Conservation (phyloP, 2,113 vertebrate genomes). For the Cochlearius cochlearius region DNA sequence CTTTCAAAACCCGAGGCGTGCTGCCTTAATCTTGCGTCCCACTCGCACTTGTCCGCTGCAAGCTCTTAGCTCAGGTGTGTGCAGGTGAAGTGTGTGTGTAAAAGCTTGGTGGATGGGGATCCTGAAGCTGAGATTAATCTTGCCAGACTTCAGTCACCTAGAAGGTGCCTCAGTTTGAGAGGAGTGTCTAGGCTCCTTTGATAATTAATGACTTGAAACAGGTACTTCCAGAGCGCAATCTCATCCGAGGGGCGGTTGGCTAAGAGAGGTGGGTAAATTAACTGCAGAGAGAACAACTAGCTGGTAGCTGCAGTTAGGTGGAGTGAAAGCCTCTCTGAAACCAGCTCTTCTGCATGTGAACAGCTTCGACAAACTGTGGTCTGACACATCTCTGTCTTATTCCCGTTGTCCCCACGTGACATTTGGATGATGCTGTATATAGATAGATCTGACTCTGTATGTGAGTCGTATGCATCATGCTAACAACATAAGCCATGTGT, state of each 20-base stretch:
- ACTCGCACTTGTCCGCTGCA: not conserved
- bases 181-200: not conserved
- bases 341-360: not conserved
- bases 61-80: not conserved
- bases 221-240: not conserved
- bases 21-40: not conserved
- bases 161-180: not conserved
- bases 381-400: not conserved
- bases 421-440: not conserved
- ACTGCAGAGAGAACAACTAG: not conserved
- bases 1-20: not conserved
- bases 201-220: not conserved
- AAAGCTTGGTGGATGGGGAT: not conserved
- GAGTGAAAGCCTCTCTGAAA: not conserved
- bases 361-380: not conserved
- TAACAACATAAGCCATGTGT: not conserved
- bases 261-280: not conserved
- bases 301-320: not conserved
- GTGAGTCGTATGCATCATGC: not conserved
- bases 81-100: not conserved
- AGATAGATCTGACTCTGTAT: not conserved
- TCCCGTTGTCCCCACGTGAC: rapidly evolving
- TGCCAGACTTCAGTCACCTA: not conserved
- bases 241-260: not conserved
- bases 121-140: not conserved